A percentile compares a stretch with the other conserved stretches of the same genome.
Evolutionary conservation across 1,140 invertebrate genomes (phyloP).

Genomic region (Dinoponera quadriceps): DNA sequence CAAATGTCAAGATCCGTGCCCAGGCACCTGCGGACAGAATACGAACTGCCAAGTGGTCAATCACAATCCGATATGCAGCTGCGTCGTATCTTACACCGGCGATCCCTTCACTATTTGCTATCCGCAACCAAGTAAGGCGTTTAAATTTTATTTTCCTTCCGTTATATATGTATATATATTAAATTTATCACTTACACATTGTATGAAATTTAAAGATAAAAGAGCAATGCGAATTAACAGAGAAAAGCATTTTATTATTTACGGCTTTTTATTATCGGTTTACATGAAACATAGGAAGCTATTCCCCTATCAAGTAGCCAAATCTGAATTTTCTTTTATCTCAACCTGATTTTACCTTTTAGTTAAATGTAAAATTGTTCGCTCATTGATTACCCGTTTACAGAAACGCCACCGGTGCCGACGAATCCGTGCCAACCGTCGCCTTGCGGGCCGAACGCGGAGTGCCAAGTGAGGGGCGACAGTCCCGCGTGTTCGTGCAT

Average conservation of each 20-base stretch:
- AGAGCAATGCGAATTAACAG: not conserved
- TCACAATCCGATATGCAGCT: conserved; percentile 90
- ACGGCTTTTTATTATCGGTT: too few relatives aligned
- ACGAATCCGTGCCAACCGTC: conserved; percentile 88
- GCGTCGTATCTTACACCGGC: conserved; percentile 90
- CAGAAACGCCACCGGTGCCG: conserved; percentile 74
- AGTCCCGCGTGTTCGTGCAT: conserved; percentile 85
- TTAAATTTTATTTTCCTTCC: not conserved
- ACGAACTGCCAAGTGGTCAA: conserved; percentile 89
- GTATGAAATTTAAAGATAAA: not conserved
- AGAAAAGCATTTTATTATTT: too few relatives aligned
- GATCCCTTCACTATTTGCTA: conserved; percentile 92
- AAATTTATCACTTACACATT: not conserved
- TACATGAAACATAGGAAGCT: not conserved
- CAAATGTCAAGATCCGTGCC: conserved; percentile 90
- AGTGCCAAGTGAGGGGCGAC: conserved; percentile 86
- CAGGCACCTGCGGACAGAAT: conserved; percentile 90
- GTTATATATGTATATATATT: too few relatives aligned
- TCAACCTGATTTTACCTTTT: not conserved
- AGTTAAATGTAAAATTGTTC: not conserved
- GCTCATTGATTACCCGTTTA: not conserved
- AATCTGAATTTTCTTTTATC: not conserved
- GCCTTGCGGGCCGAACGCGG: conserved; percentile 87
- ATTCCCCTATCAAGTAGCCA: not conserved
- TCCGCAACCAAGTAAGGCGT: conserved; percentile 86